Evolutionary conservation across 2,797 vertebrate genomes (phyloP).

Genomic region (Oreochromis grahami): DNA sequence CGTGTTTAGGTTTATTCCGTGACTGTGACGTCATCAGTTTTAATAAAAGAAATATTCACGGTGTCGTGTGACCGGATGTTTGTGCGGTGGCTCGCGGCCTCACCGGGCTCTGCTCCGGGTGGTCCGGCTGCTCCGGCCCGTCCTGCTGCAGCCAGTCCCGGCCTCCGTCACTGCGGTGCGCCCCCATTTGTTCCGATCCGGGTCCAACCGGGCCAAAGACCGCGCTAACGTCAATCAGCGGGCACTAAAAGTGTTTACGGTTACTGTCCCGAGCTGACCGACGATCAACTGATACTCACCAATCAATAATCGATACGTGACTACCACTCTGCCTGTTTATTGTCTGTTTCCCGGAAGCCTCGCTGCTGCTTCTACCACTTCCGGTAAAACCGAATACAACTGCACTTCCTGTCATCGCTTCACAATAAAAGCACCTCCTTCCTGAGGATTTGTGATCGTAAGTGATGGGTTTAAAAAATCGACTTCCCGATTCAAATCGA

Average conservation of each 20-base stretch:
- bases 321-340: not conserved
- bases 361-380: not conserved
- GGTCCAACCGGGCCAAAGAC: not conserved
- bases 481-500: not conserved
- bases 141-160: conserved; percentile 74
- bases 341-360: conserved; percentile 10
- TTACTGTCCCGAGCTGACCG: not conserved
- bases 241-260: not conserved
- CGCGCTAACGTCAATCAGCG: not conserved
- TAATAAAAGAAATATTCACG: not conserved
- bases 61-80: not conserved
- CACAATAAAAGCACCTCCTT: conserved; percentile 17
- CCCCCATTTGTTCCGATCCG: conserved; percentile 63
- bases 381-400: not conserved
- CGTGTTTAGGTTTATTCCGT: not conserved
- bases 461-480: not conserved
- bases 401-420: not conserved
- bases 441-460: not conserved
- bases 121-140: conserved; percentile 51
- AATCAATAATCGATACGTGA: not conserved
- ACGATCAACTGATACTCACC: not conserved
- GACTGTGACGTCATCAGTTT: not conserved
- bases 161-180: conserved; percentile 74
- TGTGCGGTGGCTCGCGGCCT: not conserved
- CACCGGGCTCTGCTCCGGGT: conserved; percentile 45